Base-by-base conservation (phyloP, 2,797 vertebrate genomes). In the Pempheris klunzingeri region DNA sequence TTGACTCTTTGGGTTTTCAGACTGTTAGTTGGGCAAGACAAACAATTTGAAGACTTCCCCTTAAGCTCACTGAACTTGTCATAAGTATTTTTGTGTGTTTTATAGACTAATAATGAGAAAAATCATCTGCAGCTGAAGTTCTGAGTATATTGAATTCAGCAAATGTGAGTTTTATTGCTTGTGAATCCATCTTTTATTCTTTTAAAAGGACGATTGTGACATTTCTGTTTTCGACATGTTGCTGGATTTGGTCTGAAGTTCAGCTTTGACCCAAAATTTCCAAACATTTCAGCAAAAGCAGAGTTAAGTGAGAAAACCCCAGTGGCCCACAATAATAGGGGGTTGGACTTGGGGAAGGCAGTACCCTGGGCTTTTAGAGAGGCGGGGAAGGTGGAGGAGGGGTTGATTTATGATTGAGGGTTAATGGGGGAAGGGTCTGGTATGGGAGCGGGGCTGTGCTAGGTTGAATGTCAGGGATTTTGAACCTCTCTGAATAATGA, bases 371-470 rank as follows among this genome's bases (percentile, higher is more conserved):
- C 68, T 90, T 78, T 86, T 57, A 54, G 80, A 80, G 84, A 91
- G 80, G 76, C 88, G 83, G 85, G 78, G 83, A 89, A 90, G 64
- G 66, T 87, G 90, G 92, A 84, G 90, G 88, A 91, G 87, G 91
- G 91, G 87, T 77, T 91, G 90, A 92, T 90, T 91, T 91, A 92
- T 91, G 89, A 88, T 88, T 70, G 86, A 77, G 85, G 78, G 70
- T 71, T 79, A 67, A 76, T 54, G 80, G 83, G 87, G 89, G 88
- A 85, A 68, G 86, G 91, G 84, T 50, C 22, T 36, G 68, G 26
- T 69, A 59, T 57, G 43, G 69, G 58, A 77, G 70, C 79, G 60
- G 78, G 77, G 76, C 76, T 75, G 24, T 2, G 20, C 61, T 50
- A 78, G 80, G 75, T 71, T 85, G 83, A 84, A 87, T 83, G 86